Conservation (phyloP, 2,797 vertebrate species). For the Pipistrellus nathusii region DNA sequence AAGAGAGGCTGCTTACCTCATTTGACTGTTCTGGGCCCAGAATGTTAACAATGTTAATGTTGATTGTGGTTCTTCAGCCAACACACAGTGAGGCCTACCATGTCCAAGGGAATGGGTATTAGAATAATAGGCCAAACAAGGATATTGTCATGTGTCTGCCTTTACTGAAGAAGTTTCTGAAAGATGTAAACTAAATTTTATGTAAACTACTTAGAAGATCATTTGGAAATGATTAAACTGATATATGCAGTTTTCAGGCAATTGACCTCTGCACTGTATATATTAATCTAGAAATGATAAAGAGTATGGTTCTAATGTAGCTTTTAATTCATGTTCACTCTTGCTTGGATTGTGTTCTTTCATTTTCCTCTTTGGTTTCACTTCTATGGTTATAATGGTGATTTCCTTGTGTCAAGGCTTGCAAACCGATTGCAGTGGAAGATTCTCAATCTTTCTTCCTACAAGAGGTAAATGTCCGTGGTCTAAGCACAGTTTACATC, state of each 20-base stretch:
- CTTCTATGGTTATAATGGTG: background rate
- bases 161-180: background rate
- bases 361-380: background rate
- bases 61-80: background rate
- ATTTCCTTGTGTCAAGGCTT: background rate
- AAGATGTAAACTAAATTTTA: background rate
- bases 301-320: background rate
- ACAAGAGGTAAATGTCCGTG: background rate
- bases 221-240: background rate
- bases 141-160: background rate
- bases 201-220: background rate
- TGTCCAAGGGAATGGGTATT: background rate
- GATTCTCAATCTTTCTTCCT: background rate
- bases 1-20: background rate
- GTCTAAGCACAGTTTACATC: background rate
- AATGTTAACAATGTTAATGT: background rate
- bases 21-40: background rate
- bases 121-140: background rate
- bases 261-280: background rate
- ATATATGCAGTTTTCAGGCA: background rate
- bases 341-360: background rate
- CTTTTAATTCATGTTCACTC: background rate
- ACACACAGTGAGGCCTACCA: background rate
- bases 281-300: background rate
- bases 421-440: background rate